phyloP scores from a whole-genome alignment of 2,113 vertebrate species.

The Sinocyclocheilus anophthalmus region DNA sequence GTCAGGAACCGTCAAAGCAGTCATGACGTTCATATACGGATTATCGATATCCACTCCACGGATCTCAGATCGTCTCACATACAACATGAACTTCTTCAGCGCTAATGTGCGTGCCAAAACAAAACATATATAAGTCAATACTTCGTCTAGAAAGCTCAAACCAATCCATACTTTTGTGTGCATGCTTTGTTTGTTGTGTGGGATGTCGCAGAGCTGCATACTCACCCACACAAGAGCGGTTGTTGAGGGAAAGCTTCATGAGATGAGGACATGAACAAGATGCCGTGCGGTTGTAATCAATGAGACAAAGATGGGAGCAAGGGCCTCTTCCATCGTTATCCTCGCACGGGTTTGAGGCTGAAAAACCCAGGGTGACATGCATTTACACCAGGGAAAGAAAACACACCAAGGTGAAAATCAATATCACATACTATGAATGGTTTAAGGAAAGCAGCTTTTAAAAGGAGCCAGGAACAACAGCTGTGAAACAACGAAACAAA shows the following conservation, averaged over 20 bases:
- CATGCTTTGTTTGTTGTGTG: background rate
- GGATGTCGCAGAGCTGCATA: slow-evolving; percentile 32
- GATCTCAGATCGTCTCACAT: slow-evolving; percentile 92
- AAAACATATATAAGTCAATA: slow-evolving; percentile 17
- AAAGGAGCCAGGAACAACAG: slow-evolving; percentile 35
- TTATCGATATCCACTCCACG: slow-evolving; percentile 96
- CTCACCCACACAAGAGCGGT: slow-evolving; percentile 92
- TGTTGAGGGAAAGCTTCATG: slow-evolving; percentile 91
- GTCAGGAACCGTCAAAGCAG: slow-evolving; percentile 93
- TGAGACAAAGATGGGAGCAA: slow-evolving; percentile 97
- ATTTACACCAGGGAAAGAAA: slow-evolving; percentile 39
- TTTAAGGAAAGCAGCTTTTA: slow-evolving; percentile 36
- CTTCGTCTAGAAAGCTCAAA: background rate
- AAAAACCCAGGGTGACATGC: slow-evolving; percentile 50
- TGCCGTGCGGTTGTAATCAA: slow-evolving; percentile 88
- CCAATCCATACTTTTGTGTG: background rate
- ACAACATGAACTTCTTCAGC: slow-evolving; percentile 92
- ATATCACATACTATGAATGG: slow-evolving; percentile 36
- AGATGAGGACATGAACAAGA: slow-evolving; percentile 94
- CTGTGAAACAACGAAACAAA: background rate
- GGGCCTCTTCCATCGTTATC: slow-evolving; percentile 87
- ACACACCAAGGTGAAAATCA: slow-evolving; percentile 41
- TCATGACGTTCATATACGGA: slow-evolving; percentile 98
- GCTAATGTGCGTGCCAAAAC: slow-evolving; percentile 72
- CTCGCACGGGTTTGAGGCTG: slow-evolving; percentile 92